Conservation (phyloP, 2,113 vertebrate genomes). For the Pterophyllum scalare region DNA sequence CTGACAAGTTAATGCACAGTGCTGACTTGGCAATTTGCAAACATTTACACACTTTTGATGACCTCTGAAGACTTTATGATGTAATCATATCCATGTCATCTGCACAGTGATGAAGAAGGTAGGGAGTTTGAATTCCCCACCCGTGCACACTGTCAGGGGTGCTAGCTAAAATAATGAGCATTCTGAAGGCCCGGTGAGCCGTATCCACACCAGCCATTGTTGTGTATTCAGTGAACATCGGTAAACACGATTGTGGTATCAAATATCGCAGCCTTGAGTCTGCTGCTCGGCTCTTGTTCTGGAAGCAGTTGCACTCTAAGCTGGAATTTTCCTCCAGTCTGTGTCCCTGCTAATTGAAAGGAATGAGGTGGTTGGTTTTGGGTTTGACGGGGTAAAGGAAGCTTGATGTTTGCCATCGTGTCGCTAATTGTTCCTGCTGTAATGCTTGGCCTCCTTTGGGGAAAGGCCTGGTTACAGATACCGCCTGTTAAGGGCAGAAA, state of each 20-base stretch:
- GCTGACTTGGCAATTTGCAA: neutral
- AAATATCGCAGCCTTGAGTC: neutral
- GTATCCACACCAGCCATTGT: neutral
- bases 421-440: slow-evolving; percentile 48
- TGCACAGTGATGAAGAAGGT: neutral
- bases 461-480: slow-evolving; percentile 27
- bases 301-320: neutral
- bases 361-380: slow-evolving; percentile 22
- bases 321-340: slow-evolving; percentile 16
- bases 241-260: slow-evolving; percentile 18
- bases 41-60: neutral
- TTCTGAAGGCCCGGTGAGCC: neutral
- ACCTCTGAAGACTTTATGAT: neutral
- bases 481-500: neutral
- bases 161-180: slow-evolving; percentile 11
- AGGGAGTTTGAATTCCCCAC: slow-evolving; percentile 45
- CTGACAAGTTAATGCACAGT: neutral
- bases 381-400: slow-evolving; percentile 3
- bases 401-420: slow-evolving; percentile 61
- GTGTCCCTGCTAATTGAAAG: slow-evolving; percentile 1
- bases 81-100: neutral
- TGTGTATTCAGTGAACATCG: slow-evolving; percentile 27
- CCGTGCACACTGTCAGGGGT: neutral
- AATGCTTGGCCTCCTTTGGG: slow-evolving; percentile 42
- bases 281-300: slow-evolving; percentile 13